phyloP scores from a whole-genome alignment of 1,140 invertebrate genomes.

The Cotesia typhae region DNA sequence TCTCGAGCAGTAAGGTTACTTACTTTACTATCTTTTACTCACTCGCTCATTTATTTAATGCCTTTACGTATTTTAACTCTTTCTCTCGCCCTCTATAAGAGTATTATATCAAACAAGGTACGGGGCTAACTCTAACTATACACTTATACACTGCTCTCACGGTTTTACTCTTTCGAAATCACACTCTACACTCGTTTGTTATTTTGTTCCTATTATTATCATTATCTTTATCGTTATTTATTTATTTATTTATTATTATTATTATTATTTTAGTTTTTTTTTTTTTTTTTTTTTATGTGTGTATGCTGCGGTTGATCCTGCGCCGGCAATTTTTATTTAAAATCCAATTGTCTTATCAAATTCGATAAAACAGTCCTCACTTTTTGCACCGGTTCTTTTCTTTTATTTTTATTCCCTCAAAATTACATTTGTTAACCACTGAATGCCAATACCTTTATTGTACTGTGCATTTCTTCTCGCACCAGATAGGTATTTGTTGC shows the following conservation, averaged over 20 bases:
- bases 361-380: constrained; percentile 27
- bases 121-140: constrained; percentile 16
- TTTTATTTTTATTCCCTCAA: neutral
- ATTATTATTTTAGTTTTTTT: neutral
- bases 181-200: neutral
- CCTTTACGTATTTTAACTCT: constrained; percentile 5
- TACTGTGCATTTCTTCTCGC: too few species aligned
- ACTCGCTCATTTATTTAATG: constrained; percentile 2
- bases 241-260: too few species aligned
- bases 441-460: too few species aligned
- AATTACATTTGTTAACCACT: neutral
- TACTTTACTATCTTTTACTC: constrained; percentile 3
- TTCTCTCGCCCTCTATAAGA: constrained; percentile 7
- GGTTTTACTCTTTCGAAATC: constrained; percentile 38
- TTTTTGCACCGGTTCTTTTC: neutral
- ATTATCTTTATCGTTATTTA: too few species aligned
- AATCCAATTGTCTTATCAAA: constrained; percentile 38
- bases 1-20: neutral
- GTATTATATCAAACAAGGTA: neutral
- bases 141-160: constrained; percentile 28
- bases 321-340: constrained; percentile 22
- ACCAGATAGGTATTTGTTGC: too few species aligned
- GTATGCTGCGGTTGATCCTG: neutral
- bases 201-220: too few species aligned
- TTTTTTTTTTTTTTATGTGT: neutral